Evolutionary conservation across 2,113 vertebrate genomes (phyloP), one percentile per base, ranked within the genome.

Genomic region (Pedetes capensis): DNA sequence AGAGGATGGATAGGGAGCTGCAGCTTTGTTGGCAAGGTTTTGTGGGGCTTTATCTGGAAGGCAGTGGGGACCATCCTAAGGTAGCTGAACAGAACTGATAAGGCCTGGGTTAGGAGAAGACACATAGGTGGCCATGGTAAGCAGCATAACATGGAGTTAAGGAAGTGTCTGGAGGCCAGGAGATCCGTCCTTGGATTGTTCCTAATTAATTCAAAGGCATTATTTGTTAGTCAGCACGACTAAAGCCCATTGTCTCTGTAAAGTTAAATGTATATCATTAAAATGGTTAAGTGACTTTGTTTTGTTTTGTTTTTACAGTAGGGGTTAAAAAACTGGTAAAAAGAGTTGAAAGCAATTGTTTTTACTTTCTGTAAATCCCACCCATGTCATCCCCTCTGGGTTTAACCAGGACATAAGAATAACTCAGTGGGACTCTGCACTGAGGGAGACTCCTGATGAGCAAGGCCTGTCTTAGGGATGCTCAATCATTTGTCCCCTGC

Each of bases 301-400:
- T 94, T 98, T 25, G 8, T 51, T 51, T 51, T 51, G 8, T 51
- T 51, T 42, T 97, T 89, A 61, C 90, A 72, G 64, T n/a, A 93
- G 44, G 76, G 88, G 79, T 68, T 94, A 32, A 96, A n/a, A 97
- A 98, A 98, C 98, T 97, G 97, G 98, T 97, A 98, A 96, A 98
- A 98, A 98, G n/a, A 94, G 98, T 93, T 97, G 22, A 97, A 96
- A 91, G 66, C 87, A 96, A 96, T 55, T 97, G 92, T 96, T 97
- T 98, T 97, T 97, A 97, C 98, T 98, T 98, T 96, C 1, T 55
- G 96, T 90, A 82, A 95, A 95, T 86, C 94, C 76, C 81, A 93
- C 81, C 92, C 27, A 32, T 49, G 32, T 66, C 68, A 82, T 59
- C 51, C 68, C 98, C 98, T 75, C 5, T 64, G 96, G 97, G 97